A percentile compares a stretch with the other conserved stretches of the same genome.
Conservation (phyloP, 2,888 invertebrate genomes). For the Megastigmus dorsalis region DNA sequence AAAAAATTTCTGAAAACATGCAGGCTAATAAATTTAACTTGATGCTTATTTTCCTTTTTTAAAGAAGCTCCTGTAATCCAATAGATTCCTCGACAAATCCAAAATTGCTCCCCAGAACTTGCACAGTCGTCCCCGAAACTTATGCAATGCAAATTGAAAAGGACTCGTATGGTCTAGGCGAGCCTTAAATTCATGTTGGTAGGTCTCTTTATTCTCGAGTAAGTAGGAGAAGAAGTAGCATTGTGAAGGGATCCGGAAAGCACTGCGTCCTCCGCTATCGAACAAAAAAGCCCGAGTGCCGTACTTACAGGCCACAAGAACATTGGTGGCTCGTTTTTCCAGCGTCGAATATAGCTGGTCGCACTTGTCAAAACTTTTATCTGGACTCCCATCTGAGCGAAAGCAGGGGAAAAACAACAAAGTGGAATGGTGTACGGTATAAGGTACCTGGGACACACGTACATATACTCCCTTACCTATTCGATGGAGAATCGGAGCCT, state of each 20-base stretch:
- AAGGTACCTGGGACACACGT: slow-evolving; percentile 38
- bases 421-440: slow-evolving; percentile 46
- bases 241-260: slow-evolving; percentile 48
- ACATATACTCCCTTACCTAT: slow-evolving; percentile 1
- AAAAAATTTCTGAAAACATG: background rate
- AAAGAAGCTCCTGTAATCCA: no score
- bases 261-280: slow-evolving; percentile 44
- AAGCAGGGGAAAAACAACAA: slow-evolving; percentile 58
- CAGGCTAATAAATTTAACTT: background rate
- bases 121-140: background rate
- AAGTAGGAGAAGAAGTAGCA: background rate
- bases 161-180: background rate
- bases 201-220: slow-evolving; percentile 14
- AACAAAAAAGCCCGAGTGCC: slow-evolving; percentile 53
- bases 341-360: slow-evolving; percentile 13
- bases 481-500: background rate
- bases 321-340: slow-evolving; percentile 33
- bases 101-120: background rate
- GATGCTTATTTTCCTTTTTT: no score
- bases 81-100: no score
- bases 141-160: background rate
- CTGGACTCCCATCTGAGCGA: slow-evolving; percentile 58
- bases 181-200: background rate
- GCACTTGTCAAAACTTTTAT: slow-evolving; percentile 70
- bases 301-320: slow-evolving; percentile 51